Percentiles rank a stretch among this genome's conserved stretches.
Evolutionary conservation across 2,113 vertebrate genomes (phyloP).

Genomic region (Copsychus sechellarum): DNA sequence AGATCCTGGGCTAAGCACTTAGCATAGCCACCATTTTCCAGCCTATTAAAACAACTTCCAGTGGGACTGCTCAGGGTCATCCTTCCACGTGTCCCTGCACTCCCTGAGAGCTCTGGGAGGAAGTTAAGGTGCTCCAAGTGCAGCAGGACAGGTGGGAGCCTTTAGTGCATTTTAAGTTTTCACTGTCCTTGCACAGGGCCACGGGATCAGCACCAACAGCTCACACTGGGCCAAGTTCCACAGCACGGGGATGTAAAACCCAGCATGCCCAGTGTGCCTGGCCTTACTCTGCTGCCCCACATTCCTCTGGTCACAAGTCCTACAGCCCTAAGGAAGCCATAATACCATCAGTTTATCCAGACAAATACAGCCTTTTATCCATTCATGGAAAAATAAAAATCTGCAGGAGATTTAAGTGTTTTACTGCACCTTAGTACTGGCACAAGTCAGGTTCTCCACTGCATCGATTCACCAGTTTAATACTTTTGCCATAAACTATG

Average conservation of each 20-base stretch:
- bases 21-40: background rate
- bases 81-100: background rate
- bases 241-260: background rate
- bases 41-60: background rate
- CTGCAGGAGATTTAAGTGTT: background rate
- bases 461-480: background rate
- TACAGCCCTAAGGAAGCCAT: background rate
- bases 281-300: background rate
- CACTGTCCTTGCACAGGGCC: background rate
- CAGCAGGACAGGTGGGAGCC: background rate
- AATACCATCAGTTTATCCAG: background rate
- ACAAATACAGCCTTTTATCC: background rate
- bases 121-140: background rate
- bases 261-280: rapidly evolving
- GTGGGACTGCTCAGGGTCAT: background rate
- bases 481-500: background rate
- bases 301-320: background rate
- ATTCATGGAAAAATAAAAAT: background rate
- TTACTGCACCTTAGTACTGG: background rate
- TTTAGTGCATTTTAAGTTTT: background rate
- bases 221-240: rapidly evolving
- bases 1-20: background rate
- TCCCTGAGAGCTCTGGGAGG: background rate
- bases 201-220: background rate
- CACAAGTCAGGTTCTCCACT: background rate